These are phyloP conservation scores for Silurus asotus DNA, from an alignment of 2,113 vertebrate species.

Conservation along the genomic window DNA sequence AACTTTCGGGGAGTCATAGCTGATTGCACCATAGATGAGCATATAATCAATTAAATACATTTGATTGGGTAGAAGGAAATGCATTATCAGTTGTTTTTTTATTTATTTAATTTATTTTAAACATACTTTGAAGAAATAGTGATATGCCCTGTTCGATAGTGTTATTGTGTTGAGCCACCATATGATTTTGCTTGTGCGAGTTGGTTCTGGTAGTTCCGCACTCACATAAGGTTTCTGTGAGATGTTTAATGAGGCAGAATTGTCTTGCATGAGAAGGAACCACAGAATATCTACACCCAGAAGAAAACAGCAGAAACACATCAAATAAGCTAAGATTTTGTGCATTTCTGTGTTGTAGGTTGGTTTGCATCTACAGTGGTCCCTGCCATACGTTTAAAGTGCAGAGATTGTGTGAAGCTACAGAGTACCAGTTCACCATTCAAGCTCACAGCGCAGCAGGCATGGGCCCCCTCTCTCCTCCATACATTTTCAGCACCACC, in stretches of 20 bases:
- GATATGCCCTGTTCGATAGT: background rate
- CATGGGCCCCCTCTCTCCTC: conserved; percentile 73
- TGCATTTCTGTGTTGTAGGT: conserved; percentile 60
- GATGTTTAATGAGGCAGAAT: background rate
- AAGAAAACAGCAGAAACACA: background rate
- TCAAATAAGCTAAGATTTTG: background rate
- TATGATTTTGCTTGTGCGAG: background rate
- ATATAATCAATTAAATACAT: background rate
- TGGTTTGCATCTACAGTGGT: conserved; percentile 76
- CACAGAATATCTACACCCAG: background rate
- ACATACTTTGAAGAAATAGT: background rate
- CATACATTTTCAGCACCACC: conserved; percentile 77
- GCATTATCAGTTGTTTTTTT: background rate
- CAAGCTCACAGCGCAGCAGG: conserved; percentile 77
- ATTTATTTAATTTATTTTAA: background rate
- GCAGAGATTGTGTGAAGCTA: conserved; percentile 75
- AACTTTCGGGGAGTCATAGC: too few species aligned
- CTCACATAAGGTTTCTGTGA: background rate
- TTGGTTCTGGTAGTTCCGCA: background rate
- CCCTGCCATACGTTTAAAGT: conserved; percentile 79
- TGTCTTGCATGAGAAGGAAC: background rate
- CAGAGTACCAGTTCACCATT: conserved; percentile 77
- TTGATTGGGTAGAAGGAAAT: background rate
- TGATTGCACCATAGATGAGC: background rate
- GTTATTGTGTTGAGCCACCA: background rate